These are phyloP conservation scores for Myotis vivesi DNA, from an alignment of 2,797 vertebrate genomes.

Conservation along the genomic window DNA sequence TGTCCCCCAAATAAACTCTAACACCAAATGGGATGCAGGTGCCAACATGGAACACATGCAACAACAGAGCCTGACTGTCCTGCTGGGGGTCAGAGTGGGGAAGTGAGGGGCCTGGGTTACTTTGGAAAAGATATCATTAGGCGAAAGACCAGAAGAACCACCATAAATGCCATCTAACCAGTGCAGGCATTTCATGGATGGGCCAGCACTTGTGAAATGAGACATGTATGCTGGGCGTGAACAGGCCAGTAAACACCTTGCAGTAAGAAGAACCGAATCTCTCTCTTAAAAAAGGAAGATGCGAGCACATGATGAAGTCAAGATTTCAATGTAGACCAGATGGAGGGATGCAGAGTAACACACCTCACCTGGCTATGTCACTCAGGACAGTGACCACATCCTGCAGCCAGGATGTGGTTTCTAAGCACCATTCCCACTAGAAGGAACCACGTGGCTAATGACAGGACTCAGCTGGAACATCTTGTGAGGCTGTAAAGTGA, in stretches of 20 bases:
- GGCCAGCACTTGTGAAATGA: neutral
- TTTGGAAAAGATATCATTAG: neutral
- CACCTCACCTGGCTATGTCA: neutral
- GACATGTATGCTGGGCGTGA: neutral
- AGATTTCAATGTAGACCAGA: neutral
- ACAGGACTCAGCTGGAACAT: neutral
- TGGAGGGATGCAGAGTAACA: neutral
- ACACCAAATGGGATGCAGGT: neutral
- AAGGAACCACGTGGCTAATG: neutral
- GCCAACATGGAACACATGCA: neutral
- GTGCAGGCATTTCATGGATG: neutral
- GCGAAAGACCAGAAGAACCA: neutral
- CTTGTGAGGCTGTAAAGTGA: neutral
- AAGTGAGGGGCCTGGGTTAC: neutral
- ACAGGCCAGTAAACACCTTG: neutral
- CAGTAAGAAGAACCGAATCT: neutral
- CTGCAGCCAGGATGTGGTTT: neutral
- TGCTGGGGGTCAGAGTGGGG: neutral
- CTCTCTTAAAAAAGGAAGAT: neutral
- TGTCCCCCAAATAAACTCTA: neutral
- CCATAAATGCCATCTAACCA: neutral
- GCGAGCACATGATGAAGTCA: neutral
- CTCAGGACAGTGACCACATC: neutral
- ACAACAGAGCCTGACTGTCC: neutral
- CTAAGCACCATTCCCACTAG: neutral